These are phyloP conservation scores for Polydesmus complanatus DNA, from an alignment of 2,888 invertebrate species.

Conservation along the genomic window DNA sequence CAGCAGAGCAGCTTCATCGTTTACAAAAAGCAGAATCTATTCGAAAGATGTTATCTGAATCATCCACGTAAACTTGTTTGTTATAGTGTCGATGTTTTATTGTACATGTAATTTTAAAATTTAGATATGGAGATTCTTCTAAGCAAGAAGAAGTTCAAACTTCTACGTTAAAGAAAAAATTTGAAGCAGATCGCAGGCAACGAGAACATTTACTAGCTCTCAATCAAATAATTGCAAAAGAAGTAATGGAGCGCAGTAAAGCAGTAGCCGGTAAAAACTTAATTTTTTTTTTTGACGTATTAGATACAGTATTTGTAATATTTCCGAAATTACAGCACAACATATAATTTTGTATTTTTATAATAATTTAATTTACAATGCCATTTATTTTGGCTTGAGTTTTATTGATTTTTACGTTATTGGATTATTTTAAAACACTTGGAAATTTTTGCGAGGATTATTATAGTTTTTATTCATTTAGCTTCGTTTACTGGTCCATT, in stretches of 20 bases:
- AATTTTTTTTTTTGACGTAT: no score
- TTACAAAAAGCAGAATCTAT: conserved; percentile 80
- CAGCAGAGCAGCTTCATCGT: conserved; percentile 68
- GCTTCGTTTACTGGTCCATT: conserved; percentile 5
- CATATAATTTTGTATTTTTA: no score
- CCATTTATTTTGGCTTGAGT: no score
- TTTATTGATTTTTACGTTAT: no score
- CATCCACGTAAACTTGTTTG: conserved; percentile 12
- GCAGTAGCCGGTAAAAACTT: conserved; percentile 65
- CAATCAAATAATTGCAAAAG: conserved; percentile 77
- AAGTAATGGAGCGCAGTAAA: conserved; percentile 85
- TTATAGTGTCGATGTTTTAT: not conserved
- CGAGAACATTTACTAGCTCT: conserved; percentile 77
- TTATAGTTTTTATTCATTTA: conserved; percentile 9
- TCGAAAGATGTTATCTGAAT: conserved; percentile 64
- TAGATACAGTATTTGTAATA: no score
- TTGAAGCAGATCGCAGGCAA: conserved; percentile 70
- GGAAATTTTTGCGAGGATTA: not conserved
- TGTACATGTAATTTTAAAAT: not conserved
- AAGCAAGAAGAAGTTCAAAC: conserved; percentile 27
- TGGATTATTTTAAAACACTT: no score
- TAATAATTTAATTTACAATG: no score
- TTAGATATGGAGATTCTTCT: conserved; percentile 21
- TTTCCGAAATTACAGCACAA: no score
- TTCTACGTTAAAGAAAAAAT: conserved; percentile 50